Conservation (phyloP, 2,797 vertebrate species). For the Alectoris magna region DNA sequence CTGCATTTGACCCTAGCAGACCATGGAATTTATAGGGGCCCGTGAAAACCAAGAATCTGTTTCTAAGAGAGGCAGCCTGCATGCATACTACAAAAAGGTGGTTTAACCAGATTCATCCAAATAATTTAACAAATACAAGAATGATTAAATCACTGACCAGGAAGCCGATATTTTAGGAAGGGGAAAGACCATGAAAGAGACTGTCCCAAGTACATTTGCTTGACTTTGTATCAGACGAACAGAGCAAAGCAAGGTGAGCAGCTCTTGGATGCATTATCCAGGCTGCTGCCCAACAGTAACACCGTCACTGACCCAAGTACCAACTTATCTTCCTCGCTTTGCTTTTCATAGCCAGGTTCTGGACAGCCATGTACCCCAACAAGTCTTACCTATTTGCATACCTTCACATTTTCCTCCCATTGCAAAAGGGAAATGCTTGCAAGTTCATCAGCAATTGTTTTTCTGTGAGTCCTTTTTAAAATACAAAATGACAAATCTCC, state of each 20-base stretch:
- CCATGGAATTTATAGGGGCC: background rate
- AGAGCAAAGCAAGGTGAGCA: background rate
- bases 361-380: background rate
- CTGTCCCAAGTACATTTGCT: background rate
- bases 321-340: background rate
- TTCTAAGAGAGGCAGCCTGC: background rate
- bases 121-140: background rate
- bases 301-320: background rate
- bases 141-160: background rate
- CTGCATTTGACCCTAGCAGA: background rate
- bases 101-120: background rate
- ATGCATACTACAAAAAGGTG: background rate
- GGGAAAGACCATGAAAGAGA: background rate
- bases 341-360: background rate
- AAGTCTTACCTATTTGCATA: background rate
- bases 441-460: background rate
- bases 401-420: background rate
- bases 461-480: constrained; percentile 14
- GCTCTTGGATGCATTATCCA: background rate
- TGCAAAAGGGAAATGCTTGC: background rate
- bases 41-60: background rate
- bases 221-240: background rate
- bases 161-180: background rate
- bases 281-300: background rate
- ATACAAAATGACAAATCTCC: background rate